These are phyloP conservation scores for Zhuqinia jingwanae DNA, from an alignment of 2,888 invertebrate species.

Conservation along the genomic window DNA sequence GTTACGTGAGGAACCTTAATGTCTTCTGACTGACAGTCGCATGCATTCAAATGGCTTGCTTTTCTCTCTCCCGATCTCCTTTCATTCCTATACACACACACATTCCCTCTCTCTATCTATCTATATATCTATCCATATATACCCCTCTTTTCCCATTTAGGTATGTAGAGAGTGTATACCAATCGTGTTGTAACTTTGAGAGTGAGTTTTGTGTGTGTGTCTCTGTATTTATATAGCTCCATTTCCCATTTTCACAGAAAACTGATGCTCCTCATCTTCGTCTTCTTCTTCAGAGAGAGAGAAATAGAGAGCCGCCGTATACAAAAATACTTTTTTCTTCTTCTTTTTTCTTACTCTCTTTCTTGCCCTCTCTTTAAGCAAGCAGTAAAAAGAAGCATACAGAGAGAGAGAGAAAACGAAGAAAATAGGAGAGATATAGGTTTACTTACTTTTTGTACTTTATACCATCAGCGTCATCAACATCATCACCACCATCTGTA, in stretches of 20 bases:
- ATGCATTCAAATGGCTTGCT: slow-evolving; percentile 79
- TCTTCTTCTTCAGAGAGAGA: slow-evolving; percentile 15
- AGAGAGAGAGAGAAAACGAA: slow-evolving; percentile 21
- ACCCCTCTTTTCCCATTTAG: not conserved
- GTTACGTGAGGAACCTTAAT: slow-evolving; percentile 79
- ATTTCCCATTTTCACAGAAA: slow-evolving; percentile 61
- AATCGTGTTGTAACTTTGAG: not conserved
- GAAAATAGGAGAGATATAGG: slow-evolving; percentile 21
- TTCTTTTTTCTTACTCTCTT: too few species aligned
- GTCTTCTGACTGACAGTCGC: slow-evolving; percentile 79
- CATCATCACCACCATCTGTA: slow-evolving; percentile 8
- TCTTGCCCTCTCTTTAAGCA: slow-evolving; percentile 1
- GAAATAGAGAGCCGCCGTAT: not conserved
- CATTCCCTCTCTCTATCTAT: slow-evolving; percentile 41
- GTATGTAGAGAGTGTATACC: not conserved
- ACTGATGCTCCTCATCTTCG: slow-evolving; percentile 47
- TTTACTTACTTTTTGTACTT: slow-evolving; percentile 42
- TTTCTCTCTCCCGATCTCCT: slow-evolving; percentile 74
- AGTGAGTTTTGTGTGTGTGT: slow-evolving; percentile 15
- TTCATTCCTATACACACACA: slow-evolving; percentile 19
- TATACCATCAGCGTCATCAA: slow-evolving; percentile 21
- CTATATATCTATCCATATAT: too few species aligned
- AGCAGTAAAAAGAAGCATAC: not conserved
- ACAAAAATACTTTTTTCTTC: slow-evolving; percentile 49
- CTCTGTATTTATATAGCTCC: slow-evolving; percentile 52